Base-by-base conservation (phyloP, 2,113 vertebrate species). In the Erythrolamprus reginae region DNA sequence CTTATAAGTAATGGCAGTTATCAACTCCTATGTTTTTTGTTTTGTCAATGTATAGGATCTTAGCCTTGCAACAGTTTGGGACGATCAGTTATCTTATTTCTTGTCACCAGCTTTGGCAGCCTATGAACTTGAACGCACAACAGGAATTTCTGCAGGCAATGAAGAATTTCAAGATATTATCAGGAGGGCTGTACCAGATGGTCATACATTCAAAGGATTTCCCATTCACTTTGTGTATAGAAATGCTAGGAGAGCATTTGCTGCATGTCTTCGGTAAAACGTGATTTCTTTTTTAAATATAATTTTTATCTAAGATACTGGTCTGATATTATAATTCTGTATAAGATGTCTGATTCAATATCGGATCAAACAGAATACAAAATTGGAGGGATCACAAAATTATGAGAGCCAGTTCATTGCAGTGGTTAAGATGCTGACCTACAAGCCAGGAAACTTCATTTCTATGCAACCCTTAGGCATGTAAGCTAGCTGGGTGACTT, bases 201-300 rank as follows among this genome's bases (percentile, higher is more conserved):
- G 99, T 51, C 99, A 99, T 95, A 99, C 99, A 8, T 99, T 99
- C 95, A 99, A 99, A 97, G 99, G 98, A 33, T 99, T 99, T 94
- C 99, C 99, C 17, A 99, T 99, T 94, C 98, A 99, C 94, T 99
- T 99, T 92, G 95, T 99, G 9, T 98, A 99, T 92, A 98, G 97
- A 96, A 99, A 98, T 55, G 98, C 98, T 52, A 98, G 98, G 38
- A 98, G 98, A 93, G 98, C 97, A 2, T 99, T 99, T 93, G 97
- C 98, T 90, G 98, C 98, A 0, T 98, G 98, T 95, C 98, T 99
- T 95, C 97, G 98, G 99, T 99, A 93, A 97, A 93, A 92, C 89
- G 48, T 28, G 33, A 89, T 8, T 24, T 15, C 1, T 38, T 88
- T 51, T 52, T 77, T 19, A n/a, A 83, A 1, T 17, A 26, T 77